These are phyloP conservation scores for Hyposoter dolosus DNA, from an alignment of 2,888 invertebrate genomes.

Conservation along the genomic window DNA sequence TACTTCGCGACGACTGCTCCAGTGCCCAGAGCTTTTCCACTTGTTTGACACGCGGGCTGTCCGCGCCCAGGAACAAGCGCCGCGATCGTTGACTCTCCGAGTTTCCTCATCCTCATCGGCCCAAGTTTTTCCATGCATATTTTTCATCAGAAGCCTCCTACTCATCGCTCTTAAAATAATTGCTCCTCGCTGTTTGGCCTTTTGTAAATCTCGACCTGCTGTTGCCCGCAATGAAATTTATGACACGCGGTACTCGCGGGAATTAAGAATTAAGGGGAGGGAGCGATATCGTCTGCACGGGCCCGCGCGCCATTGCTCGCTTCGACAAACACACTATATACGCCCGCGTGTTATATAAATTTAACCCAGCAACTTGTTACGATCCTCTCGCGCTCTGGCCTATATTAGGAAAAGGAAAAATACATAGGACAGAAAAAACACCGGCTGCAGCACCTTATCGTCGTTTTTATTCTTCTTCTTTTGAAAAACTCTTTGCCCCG, in stretches of 20 bases:
- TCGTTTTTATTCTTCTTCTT: not conserved
- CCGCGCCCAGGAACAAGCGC: not conserved
- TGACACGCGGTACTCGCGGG: not conserved
- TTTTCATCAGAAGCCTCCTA: not conserved
- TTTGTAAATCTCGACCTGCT: not conserved
- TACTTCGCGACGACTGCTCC: not conserved
- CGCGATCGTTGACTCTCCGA: not conserved
- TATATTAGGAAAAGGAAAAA: conserved; percentile 8
- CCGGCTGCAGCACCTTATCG: not conserved
- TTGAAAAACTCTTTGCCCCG: not conserved
- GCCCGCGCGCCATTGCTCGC: not conserved
- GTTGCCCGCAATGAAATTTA: not conserved
- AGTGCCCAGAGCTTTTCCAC: not conserved
- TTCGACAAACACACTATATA: conserved; percentile 28
- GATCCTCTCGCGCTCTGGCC: not conserved
- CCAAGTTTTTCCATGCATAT: not conserved
- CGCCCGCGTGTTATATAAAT: conserved; percentile 9
- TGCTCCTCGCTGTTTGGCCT: not conserved
- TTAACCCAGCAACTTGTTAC: not conserved
- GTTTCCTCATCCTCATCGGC: not conserved
- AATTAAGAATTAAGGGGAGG: not conserved
- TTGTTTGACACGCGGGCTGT: not conserved
- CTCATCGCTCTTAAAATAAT: not conserved
- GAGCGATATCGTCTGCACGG: not conserved
- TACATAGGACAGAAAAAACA: not conserved